Conservation (phyloP, 2,797 vertebrate species). For the Nothura maculosa region DNA sequence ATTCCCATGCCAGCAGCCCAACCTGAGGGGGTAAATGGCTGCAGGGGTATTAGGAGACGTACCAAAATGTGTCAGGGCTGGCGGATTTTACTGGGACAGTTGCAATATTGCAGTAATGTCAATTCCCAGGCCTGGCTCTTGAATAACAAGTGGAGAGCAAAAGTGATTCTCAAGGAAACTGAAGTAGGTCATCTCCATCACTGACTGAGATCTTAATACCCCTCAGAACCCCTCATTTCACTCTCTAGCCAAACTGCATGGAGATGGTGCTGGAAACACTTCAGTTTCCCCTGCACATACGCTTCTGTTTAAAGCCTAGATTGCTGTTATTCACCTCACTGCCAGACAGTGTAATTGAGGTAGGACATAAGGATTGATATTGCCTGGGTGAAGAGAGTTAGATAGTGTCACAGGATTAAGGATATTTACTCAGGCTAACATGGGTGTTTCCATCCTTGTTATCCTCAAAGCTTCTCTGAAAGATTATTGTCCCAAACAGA, state of each 20-base stretch:
- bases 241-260: neutral
- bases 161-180: conserved; percentile 40
- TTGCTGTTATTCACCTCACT: neutral
- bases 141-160: conserved; percentile 33
- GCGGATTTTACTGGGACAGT: conserved; percentile 39
- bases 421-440: neutral
- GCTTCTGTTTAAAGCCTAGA: neutral
- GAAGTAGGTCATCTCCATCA: conserved; percentile 55
- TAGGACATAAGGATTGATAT: neutral
- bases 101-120: conserved; percentile 15
- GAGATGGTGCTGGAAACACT: neutral
- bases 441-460: neutral
- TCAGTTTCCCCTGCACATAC: neutral
- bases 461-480: neutral
- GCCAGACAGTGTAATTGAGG: neutral
- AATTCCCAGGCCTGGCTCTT: conserved; percentile 19
- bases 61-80: conserved; percentile 30
- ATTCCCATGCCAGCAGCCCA: conserved; percentile 48
- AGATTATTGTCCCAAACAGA: neutral
- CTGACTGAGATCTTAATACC: conserved; percentile 43
- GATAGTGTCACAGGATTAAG: neutral
- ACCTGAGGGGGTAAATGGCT: conserved; percentile 53
- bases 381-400: neutral
- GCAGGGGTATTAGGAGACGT: conserved; percentile 24
- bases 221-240: conserved; percentile 47